Base-by-base conservation (phyloP, 2,888 invertebrate species). In the Cartodere bifasciata region DNA sequence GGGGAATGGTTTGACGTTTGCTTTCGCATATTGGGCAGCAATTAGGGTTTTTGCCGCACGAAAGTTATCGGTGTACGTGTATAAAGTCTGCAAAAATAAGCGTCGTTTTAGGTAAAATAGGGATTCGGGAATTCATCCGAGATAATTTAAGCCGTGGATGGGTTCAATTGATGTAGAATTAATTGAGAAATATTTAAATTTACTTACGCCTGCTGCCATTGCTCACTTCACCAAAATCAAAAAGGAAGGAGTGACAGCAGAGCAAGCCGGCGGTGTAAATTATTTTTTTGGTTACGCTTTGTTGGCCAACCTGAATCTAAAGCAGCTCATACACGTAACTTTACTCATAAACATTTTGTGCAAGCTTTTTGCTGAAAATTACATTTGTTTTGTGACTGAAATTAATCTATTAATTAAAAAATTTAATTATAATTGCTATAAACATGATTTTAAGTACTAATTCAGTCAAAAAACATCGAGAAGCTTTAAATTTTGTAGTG, bases 61-160 rank as follows among this genome's bases (percentile, higher is more conserved):
- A 74, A 94, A 95, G 74, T 94, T 97, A 64, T 90, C 87, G 53
- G 90, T 85, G 70, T 92, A 92, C 62, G 95, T 94, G 73, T 92
- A 97, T 58, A 98, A 75, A 64, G 90, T 94, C 91, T 92, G 72
- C 29, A 67, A 68, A 57, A 22, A 23, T 22, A 14, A 30, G 13
- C 28, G 28, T 20, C n/a, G 33, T 30, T n/a, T 2, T 15, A 14
- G 21, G 22, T 2, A 22, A 14, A 7, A 11, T 9, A 10, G 9
- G n/a, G 31, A 23, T 10, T 10, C 13, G 10, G 6, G 3, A 23
- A 35, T n/a, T n/a, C n/a, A n/a, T n/a, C n/a, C n/a, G n/a, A n/a
- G n/a, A n/a, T n/a, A n/a, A n/a, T n/a, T n/a, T n/a, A n/a, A n/a
- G n/a, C n/a, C n/a, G n/a, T n/a, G n/a, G n/a, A n/a, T n/a, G n/a